These are phyloP conservation scores for Elysia crispata DNA, from an alignment of 2,888 invertebrate species.

Conservation along the genomic window DNA sequence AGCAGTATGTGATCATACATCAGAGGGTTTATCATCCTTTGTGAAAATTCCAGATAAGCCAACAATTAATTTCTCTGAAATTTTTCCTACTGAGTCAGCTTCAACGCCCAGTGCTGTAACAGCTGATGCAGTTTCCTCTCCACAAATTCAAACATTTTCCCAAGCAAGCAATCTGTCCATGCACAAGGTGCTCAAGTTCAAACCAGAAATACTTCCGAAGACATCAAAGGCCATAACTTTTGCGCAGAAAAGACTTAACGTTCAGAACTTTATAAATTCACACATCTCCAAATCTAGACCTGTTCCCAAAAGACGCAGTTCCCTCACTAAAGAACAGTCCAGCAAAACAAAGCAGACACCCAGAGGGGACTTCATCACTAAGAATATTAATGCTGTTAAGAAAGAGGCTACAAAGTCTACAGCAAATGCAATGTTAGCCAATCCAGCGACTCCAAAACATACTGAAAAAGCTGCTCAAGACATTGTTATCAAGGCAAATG, in stretches of 20 bases:
- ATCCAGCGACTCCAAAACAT: no score
- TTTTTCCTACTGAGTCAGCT: no score
- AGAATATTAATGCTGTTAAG: neutral
- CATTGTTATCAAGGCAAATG: no score
- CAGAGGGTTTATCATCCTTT: neutral
- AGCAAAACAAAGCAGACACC: no score
- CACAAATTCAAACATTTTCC: neutral
- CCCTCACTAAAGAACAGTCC: neutral
- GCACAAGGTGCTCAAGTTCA: constrained; percentile 1
- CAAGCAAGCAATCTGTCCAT: neutral
- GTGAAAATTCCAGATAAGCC: neutral
- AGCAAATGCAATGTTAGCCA: no score
- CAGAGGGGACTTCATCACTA: neutral
- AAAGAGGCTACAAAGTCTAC: neutral
- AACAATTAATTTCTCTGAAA: no score
- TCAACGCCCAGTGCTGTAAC: neutral
- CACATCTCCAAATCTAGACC: neutral
- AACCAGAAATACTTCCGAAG: constrained; percentile 37
- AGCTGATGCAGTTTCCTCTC: neutral
- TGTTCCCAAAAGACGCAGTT: constrained; percentile 25
- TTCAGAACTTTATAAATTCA: neutral
- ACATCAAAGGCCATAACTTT: constrained; percentile 12
- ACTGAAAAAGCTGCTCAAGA: no score
- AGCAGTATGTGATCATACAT: no score
- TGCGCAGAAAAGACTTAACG: neutral